Evolutionary conservation across 1,140 invertebrate genomes (phyloP).

Genomic region (Augochlora pura): DNA sequence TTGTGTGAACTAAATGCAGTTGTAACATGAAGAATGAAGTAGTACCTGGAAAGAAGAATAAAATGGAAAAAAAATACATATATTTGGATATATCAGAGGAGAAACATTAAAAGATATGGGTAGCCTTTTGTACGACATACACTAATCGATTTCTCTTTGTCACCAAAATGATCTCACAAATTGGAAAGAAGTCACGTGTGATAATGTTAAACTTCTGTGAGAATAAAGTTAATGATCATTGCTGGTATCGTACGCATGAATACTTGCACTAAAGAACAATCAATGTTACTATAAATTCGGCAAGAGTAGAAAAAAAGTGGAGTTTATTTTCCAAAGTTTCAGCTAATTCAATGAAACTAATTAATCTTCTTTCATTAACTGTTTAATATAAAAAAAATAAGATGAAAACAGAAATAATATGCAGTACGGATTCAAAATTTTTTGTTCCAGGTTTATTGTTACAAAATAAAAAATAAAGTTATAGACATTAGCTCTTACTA

Average conservation of each 20-base stretch:
- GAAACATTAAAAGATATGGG: constrained; percentile 22
- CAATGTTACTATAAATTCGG: background rate
- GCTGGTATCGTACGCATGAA: background rate
- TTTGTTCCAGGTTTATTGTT: background rate
- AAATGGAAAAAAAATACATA: constrained; percentile 28
- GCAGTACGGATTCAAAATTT: background rate
- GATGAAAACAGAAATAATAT: background rate
- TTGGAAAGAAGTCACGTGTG: constrained; percentile 12
- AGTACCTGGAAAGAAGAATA: constrained; percentile 55
- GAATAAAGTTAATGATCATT: constrained; percentile 4
- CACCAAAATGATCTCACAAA: constrained; percentile 5
- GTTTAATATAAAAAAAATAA: background rate
- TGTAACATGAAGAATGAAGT: constrained; percentile 52
- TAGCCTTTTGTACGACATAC: constrained; percentile 32
- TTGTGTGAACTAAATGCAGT: constrained; percentile 28
- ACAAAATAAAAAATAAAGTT: constrained; percentile 1
- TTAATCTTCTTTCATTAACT: background rate
- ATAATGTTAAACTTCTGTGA: constrained; percentile 21
- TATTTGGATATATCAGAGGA: constrained; percentile 51
- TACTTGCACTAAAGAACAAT: background rate
- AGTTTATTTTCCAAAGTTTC: constrained; percentile 4
- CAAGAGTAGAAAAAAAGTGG: background rate
- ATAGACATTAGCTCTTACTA: constrained; percentile 13
- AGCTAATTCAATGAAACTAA: background rate
- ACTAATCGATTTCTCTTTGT: constrained; percentile 13